These are phyloP conservation scores for Cosmia pyralina DNA, from an alignment of 2,888 invertebrate genomes.

Conservation along the genomic window DNA sequence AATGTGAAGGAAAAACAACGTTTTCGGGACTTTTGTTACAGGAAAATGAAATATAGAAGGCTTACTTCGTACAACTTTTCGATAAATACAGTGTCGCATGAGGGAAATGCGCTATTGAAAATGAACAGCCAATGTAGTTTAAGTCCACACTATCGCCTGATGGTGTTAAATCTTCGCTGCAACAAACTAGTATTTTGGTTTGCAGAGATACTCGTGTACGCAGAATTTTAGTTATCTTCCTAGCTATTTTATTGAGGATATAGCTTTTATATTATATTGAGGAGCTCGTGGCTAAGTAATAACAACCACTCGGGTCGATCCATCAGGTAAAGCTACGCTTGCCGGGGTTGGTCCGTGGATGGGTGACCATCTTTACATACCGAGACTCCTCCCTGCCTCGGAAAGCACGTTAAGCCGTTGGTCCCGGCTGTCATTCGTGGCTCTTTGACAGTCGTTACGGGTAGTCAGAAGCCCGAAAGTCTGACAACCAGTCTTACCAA, in stretches of 20 bases:
- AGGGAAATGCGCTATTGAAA: neutral
- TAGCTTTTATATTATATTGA: too few relatives aligned
- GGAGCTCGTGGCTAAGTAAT: too few relatives aligned
- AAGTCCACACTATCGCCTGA: neutral
- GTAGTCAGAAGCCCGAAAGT: too few relatives aligned
- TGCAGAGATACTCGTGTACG: neutral
- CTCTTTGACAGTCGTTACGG: too few relatives aligned
- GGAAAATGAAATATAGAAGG: constrained; percentile 9
- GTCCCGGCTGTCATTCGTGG: too few relatives aligned
- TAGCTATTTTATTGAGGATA: neutral
- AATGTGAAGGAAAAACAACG: constrained; percentile 68
- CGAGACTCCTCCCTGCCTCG: too few relatives aligned
- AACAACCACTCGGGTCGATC: too few relatives aligned
- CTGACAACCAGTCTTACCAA: too few relatives aligned
- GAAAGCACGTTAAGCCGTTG: too few relatives aligned
- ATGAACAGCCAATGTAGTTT: neutral
- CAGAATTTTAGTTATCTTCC: neutral
- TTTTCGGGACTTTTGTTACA: constrained; percentile 41
- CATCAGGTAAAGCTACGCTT: too few relatives aligned
- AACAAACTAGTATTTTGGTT: neutral
- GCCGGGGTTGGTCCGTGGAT: too few relatives aligned
- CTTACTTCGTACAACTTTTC: neutral
- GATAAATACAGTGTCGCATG: neutral
- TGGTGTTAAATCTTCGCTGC: neutral
- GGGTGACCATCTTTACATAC: too few relatives aligned